Evolutionary conservation across 2,797 vertebrate species (phyloP), one percentile per base, ranked within the genome.

Genomic region (Glossophaga mutica): DNA sequence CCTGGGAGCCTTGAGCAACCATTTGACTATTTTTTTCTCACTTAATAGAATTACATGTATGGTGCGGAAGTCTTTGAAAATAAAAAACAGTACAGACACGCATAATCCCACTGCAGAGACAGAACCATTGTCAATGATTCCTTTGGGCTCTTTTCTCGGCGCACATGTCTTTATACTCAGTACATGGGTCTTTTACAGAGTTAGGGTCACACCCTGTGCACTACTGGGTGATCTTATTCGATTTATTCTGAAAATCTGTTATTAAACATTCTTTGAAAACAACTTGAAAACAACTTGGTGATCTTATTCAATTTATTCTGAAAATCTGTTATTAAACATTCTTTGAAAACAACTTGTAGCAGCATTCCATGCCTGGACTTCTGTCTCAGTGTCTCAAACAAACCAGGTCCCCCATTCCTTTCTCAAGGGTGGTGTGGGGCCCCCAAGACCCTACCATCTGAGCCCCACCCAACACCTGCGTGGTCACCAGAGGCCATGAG

Each of bases 261-360:
- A 97, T 93, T 90, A 96, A 96, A 94, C 87, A 67, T 74, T 82
- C 87, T 92, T 91, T 83, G 10, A 89, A 76, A 94, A 91, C 12
- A 29, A 32, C 44, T 74, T 37, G 29, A n/a, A n/a, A n/a, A n/a
- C n/a, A n/a, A n/a, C n/a, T n/a, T n/a, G n/a, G n/a, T n/a, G n/a
- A 96, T 42, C 21, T 87, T 79, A 90, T 19, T 88, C 55, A 32
- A 16, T 71, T 55, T 55, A 55, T 22, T 55, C 52, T 22, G 52
- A 55, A 55, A 55, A 55, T 55, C 10, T 76, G 11, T 57, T 84
- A 97, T 93, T 90, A 96, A 96, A 94, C 87, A 67, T 74, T 82
- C 87, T 92, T 91, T 83, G 10, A 89, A 76, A 94, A 91, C 12
- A 29, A 32, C 44, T 74, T 37, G 29, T n/a, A 77, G 57, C 39